Percentiles rank a stretch among this genome's conserved stretches.
These are phyloP conservation scores for Drosophila prostipennis DNA, from an alignment of 2,888 invertebrate genomes.

Conservation along the genomic window DNA sequence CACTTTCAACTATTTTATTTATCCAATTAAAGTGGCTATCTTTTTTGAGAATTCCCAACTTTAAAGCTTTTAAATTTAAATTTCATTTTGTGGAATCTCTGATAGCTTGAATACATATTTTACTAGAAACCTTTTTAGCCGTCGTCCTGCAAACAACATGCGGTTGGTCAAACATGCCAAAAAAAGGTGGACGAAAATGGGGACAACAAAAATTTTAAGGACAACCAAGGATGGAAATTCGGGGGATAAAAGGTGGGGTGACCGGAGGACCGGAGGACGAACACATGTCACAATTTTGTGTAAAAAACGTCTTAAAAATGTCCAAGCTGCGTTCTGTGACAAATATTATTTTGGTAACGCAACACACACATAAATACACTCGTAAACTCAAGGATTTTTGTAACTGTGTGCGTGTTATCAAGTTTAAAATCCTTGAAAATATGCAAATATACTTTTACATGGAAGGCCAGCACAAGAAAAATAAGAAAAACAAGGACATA, in stretches of 20 bases:
- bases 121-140: slow-evolving; percentile 14
- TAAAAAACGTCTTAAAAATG: slow-evolving; percentile 61
- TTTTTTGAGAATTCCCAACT: not conserved
- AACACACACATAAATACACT: slow-evolving; percentile 17
- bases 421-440: slow-evolving; percentile 52
- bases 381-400: slow-evolving; percentile 56
- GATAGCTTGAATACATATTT: slow-evolving; percentile 6
- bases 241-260: not conserved
- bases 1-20: not conserved
- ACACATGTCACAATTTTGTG: slow-evolving; percentile 75
- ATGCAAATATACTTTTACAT: slow-evolving; percentile 72
- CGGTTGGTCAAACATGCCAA: slow-evolving; percentile 34
- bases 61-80: not conserved
- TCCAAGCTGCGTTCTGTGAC: slow-evolving; percentile 62
- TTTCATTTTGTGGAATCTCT: not conserved
- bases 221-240: slow-evolving; percentile 12
- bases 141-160: slow-evolving; percentile 7
- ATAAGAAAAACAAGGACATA: slow-evolving; percentile 54
- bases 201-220: slow-evolving; percentile 23
- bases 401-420: slow-evolving; percentile 60
- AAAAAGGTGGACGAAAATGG: slow-evolving; percentile 32
- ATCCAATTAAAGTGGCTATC: not conserved
- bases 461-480: not conserved
- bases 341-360: slow-evolving; percentile 18
- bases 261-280: slow-evolving; percentile 65